Conservation (phyloP, 1,140 invertebrate genomes). For the Drosophila pseudoobscura region DNA sequence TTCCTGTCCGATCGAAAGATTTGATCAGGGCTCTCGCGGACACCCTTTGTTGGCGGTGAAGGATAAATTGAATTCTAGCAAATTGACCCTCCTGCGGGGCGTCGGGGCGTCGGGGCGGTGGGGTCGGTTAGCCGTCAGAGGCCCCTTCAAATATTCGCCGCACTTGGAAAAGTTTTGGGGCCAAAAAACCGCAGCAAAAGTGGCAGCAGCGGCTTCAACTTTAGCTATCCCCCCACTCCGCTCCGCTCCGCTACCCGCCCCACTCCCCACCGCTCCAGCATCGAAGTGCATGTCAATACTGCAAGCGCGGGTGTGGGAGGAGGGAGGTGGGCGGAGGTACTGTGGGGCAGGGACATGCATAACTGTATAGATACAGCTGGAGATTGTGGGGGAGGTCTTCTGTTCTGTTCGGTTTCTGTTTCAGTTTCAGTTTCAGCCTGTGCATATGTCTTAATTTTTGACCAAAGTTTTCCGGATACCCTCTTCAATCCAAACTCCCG, state of each 20-base stretch:
- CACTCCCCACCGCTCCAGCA: not conserved
- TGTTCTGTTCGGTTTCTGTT: conserved; percentile 13
- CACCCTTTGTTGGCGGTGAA: not conserved
- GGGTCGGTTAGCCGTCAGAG: not conserved
- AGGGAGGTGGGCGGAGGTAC: not conserved
- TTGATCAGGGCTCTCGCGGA: too few species aligned
- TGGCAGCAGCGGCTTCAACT: conserved; percentile 23
- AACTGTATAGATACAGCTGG: conserved; percentile 18
- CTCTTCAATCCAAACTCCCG: not conserved
- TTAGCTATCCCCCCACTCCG: not conserved
- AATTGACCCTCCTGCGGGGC: conserved; percentile 30
- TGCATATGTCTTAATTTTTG: conserved; percentile 71
- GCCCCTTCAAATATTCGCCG: not conserved
- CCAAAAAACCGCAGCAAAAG: conserved; percentile 50
- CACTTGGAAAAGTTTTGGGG: conserved; percentile 40
- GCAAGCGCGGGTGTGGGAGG: not conserved
- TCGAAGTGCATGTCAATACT: conserved; percentile 41
- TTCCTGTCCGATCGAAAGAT: too few species aligned
- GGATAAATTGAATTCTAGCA: conserved; percentile 13
- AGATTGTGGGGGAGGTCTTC: conserved; percentile 3
- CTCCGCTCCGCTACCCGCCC: not conserved
- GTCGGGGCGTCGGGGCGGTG: conserved; percentile 2
- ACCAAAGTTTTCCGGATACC: conserved; percentile 44
- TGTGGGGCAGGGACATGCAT: conserved; percentile 34
- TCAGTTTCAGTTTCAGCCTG: conserved; percentile 41